Evolutionary conservation across 2,113 vertebrate species (phyloP), one percentile per base, ranked within the genome.

Genomic region (Lutjanus erythropterus): DNA sequence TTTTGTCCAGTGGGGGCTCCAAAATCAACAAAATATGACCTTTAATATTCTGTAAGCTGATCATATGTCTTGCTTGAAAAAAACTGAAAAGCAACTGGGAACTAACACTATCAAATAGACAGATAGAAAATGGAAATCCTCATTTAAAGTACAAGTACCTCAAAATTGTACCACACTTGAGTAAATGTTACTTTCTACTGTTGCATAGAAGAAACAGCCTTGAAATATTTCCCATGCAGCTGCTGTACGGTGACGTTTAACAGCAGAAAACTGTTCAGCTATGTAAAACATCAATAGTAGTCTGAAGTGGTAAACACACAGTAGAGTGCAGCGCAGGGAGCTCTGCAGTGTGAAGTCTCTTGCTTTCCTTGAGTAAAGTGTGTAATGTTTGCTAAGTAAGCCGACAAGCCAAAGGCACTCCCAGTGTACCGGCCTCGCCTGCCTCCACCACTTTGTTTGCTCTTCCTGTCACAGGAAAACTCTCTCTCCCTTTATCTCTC

Each of bases 301-400:
- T 10, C 2, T 0, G 35, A 25, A 52, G 8, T 11, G 25, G 42
- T 27, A 25, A 55, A 44, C 4, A 18, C 65, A 33, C 3, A 16
- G 39, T 68, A 44, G 16, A 68, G 35, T 15, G 4, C 18, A 58
- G 16, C 21, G 47, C 9, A 47, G 19, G 12, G 9, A n/a, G 41
- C 23, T 59, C 15, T 61, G 80, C 62, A 31, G 4, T 50, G 35
- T 75, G 62, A 37, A 66, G 80, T 61, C 46, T 49, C 39, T 46
- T 18, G 49, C 60, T 68, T 71, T 42, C 18, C 21, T 59, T 69
- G 6, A 11, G 60, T 74, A 42, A 76, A 84, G 76, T 78, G 23
- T 23, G 55, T 64, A 58, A 85, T 92, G 86, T 93, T 91, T 93
- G 84, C 82, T 70, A 49, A 91, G 84, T 71, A 78, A 84, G 73